These are phyloP conservation scores for Calyptommatus sinebrachiatus DNA, from an alignment of 2,113 vertebrate genomes.

Conservation along the genomic window DNA sequence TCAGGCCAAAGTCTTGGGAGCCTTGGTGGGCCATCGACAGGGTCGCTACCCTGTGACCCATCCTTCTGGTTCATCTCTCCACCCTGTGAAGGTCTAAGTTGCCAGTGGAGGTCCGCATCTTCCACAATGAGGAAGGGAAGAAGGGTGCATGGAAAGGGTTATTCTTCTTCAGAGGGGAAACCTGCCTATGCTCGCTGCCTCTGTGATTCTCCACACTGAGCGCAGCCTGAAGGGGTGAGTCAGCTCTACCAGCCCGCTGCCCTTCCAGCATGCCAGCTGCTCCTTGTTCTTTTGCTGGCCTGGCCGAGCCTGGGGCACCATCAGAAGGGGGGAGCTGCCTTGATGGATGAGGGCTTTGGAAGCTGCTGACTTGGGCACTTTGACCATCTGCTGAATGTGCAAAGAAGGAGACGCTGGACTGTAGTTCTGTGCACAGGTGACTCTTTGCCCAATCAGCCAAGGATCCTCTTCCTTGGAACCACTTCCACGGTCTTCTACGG, in stretches of 20 bases:
- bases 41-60: no score
- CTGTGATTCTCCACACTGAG: background rate
- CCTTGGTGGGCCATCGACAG: no score
- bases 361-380: conserved; percentile 12
- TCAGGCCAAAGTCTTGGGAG: no score
- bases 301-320: conserved; percentile 4
- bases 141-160: background rate
- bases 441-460: background rate
- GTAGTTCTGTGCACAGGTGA: background rate
- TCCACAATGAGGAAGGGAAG: background rate
- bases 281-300: conserved; percentile 14
- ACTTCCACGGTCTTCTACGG: background rate
- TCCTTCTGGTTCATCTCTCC: no score
- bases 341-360: conserved; percentile 8
- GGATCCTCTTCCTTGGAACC: background rate
- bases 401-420: background rate
- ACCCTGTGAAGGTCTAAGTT: background rate
- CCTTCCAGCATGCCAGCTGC: conserved; percentile 14
- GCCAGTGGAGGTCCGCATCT: background rate
- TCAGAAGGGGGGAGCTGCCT: background rate
- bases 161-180: background rate
- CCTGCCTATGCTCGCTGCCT: background rate
- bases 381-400: background rate
- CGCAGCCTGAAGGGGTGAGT: background rate
- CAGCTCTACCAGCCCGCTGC: background rate